These are phyloP conservation scores for Scaptomyza montana DNA, from an alignment of 1,140 invertebrate species.

Conservation along the genomic window DNA sequence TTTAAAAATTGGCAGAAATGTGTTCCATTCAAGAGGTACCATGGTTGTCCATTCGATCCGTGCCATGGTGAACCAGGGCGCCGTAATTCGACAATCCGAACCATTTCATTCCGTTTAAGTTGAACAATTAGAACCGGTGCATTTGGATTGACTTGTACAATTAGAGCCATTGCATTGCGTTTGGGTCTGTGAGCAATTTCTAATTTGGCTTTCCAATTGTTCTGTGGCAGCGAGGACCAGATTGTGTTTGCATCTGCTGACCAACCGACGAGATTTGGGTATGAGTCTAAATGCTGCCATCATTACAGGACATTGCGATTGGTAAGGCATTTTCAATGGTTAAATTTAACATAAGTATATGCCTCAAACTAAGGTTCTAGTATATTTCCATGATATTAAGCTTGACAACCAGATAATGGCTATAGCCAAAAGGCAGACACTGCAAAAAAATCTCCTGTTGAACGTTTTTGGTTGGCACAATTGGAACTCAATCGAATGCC, in stretches of 20 bases:
- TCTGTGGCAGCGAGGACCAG: slow-evolving; percentile 63
- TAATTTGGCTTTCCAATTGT: slow-evolving; percentile 46
- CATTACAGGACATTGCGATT: slow-evolving; percentile 42
- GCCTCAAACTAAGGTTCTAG: neutral
- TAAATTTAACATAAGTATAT: neutral
- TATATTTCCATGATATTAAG: slow-evolving; percentile 46
- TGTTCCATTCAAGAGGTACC: slow-evolving; percentile 30
- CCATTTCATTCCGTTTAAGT: no score
- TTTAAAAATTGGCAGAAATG: slow-evolving; percentile 20
- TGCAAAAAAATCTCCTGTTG: slow-evolving; percentile 1
- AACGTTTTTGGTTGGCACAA: neutral
- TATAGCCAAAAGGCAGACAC: slow-evolving; percentile 21
- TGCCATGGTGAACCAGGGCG: no score
- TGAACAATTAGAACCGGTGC: no score
- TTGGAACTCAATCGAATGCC: neutral
- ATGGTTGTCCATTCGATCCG: slow-evolving; percentile 31
- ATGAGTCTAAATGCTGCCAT: slow-evolving; percentile 28
- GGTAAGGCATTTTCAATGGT: slow-evolving; percentile 38
- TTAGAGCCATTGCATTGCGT: no score
- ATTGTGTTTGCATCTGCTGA: slow-evolving; percentile 60
- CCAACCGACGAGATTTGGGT: slow-evolving; percentile 47
- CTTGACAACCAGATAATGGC: slow-evolving; percentile 30
- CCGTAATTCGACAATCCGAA: slow-evolving; percentile 28
- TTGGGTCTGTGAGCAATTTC: no score
- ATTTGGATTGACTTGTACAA: no score